Base-by-base conservation (phyloP, 2,888 invertebrate species). In the Drosophila lutescens region DNA sequence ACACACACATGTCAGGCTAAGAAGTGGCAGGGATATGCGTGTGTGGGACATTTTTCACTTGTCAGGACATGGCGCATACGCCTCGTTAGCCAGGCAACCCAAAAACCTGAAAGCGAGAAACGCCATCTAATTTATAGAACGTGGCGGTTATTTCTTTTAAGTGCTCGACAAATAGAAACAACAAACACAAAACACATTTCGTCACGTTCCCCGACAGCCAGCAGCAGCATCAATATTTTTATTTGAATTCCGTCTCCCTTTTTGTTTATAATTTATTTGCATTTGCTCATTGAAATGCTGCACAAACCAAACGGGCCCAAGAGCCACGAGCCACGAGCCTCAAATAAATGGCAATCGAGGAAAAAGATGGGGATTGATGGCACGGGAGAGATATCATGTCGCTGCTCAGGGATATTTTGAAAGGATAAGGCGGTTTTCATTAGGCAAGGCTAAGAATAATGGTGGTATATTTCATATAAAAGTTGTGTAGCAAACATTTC, bases 241-340 rank as follows among this genome's bases (percentile, higher is more conserved):
- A 68, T 60, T 74, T 62, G 66, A 62, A 69, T 69, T 71, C 72
- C 63, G 57, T 69, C 75, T 83, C 68, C 86, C 76, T 84, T 66
- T 71, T 70, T 85, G 75, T 75, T 86, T 84, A 86, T 86, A 84
- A 84, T 84, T 84, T 84, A 84, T 84, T 86, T 82, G 84, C 86
- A 79, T 84, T 81, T 83, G 78, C 83, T 84, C 84, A 84, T 84
- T 84, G 83, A 86, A 84, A 84, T 84, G 83, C 83, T 84, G 79
- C 81, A 81, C 84, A 82, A 84, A 86, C 72, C 60, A 66, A 67
- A 74, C 63, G 41, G 49, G 53, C 47, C 65, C 49, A 47, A 23
- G 49, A 62, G 78, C 78, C 84, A 75, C 67, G 49, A 62, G 78
- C 78, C 84, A 75, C 67, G 76, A 66, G 77, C 69, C 77, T 70